A percentile compares a stretch with the other conserved stretches of the same genome.
These are phyloP conservation scores for Sarcophaga caerulescens DNA, from an alignment of 2,888 invertebrate species.

Conservation along the genomic window DNA sequence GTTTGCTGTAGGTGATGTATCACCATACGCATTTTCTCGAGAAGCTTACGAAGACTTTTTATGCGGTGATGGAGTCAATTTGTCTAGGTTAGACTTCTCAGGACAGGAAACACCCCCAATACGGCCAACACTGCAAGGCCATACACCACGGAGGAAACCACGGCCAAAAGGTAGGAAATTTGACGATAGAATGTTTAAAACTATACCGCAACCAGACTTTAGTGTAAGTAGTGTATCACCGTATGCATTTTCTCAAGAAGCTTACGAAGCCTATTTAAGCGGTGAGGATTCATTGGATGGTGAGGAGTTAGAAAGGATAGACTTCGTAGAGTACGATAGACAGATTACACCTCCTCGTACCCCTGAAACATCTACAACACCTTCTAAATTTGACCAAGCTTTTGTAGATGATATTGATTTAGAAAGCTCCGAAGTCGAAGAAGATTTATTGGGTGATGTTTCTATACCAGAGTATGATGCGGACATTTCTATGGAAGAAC, in stretches of 20 bases:
- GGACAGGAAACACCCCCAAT: too few species aligned
- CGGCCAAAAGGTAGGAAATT: background rate
- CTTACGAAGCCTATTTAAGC: background rate
- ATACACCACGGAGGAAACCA: background rate
- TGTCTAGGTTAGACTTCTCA: too few species aligned
- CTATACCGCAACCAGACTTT: conserved; percentile 24
- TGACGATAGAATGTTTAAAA: background rate
- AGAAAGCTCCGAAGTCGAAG: background rate
- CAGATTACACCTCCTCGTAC: too few species aligned
- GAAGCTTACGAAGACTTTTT: conserved; percentile 20
- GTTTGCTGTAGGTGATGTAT: conserved; percentile 29
- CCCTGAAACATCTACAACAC: too few species aligned
- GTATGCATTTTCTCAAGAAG: conserved; percentile 38
- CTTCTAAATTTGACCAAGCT: background rate
- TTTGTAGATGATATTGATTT: conserved; percentile 25
- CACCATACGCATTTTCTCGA: conserved; percentile 27
- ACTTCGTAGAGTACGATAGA: too few species aligned
- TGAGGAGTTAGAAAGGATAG: too few species aligned
- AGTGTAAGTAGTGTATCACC: conserved; percentile 14
- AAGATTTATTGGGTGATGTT: conserved; percentile 21
- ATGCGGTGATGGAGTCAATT: too few species aligned
- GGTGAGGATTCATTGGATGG: too few species aligned
- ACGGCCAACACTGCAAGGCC: background rate
- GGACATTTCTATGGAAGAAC: conserved; percentile 42
- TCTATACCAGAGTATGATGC: conserved; percentile 40